Percentiles rank a stretch among this genome's conserved stretches.
These are phyloP conservation scores for Eristalinus sepulchralis DNA, from an alignment of 2,888 invertebrate genomes.

Conservation along the genomic window DNA sequence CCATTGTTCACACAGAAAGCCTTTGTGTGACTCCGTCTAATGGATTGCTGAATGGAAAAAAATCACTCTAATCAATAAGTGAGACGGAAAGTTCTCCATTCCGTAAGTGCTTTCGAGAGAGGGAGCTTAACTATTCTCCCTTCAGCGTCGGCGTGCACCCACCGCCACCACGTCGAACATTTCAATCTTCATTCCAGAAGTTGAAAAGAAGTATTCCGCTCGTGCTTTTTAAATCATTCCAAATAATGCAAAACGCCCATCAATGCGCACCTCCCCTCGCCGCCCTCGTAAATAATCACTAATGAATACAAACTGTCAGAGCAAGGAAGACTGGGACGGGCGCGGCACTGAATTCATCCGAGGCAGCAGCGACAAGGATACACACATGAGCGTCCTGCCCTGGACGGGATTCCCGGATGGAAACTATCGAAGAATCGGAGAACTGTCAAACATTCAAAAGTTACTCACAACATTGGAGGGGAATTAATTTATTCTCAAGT, in stretches of 20 bases:
- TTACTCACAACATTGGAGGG: conserved; percentile 5
- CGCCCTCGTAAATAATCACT: background rate
- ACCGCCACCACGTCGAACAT: background rate
- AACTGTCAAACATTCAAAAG: conserved; percentile 23
- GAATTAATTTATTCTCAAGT: conserved; percentile 18
- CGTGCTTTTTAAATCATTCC: conserved; percentile 3
- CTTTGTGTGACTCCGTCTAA: background rate
- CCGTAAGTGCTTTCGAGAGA: background rate
- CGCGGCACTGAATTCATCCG: conserved; percentile 5
- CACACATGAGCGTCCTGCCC: background rate
- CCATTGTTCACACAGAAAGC: background rate
- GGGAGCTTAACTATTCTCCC: background rate
- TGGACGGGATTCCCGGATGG: background rate
- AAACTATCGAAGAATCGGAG: conserved; percentile 7
- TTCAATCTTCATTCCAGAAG: background rate
- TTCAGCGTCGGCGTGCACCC: background rate
- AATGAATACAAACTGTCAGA: conserved; percentile 25
- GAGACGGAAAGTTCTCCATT: background rate
- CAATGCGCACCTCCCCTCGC: background rate
- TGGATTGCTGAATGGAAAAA: background rate
- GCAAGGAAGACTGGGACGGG: background rate
- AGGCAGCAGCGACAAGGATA: background rate
- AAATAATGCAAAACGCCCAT: conserved; percentile 13
- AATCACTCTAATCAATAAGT: background rate
- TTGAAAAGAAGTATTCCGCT: background rate